Base-by-base conservation (phyloP, 2,888 invertebrate genomes). In the Malthinus seriepunctatus region DNA sequence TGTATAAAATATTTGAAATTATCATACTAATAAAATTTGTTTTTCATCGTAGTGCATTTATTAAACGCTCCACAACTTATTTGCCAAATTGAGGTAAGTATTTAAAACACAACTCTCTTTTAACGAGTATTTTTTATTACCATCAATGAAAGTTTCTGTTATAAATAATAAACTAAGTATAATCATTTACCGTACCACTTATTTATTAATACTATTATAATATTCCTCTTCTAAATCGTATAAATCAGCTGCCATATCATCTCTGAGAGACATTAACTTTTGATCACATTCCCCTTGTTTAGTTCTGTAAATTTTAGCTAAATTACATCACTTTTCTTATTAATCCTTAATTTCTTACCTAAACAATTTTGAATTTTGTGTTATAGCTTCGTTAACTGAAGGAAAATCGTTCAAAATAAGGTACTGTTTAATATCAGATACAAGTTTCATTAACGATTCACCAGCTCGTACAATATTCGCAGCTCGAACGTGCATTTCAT, bases 371-470 rank as follows among this genome's bases (percentile, higher is more conserved):
- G 93, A 93, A 75, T 95, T 96, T 68, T 92, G 90, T n/a, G 92
- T 89, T 63, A 98, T 97, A 0, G 97, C 94, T 74, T 97, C 96
- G 77, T 98, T 98, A 0, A 98, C 95, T 1, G 97, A 96, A 42
- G 96, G 96, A 76, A 99, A 99, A 79, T 99, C 98, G 78, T 98
- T 98, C 12, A 99, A 83, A 71, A 98, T 97, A 42, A 98, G 82
- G 78, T 97, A 99, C 75, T 99, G 97, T 74, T 98, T 98, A 63
- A 99, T 93, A 76, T 98, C 97, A 0, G 97, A 95, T 0, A 97
- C 96, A 31, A 99, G 82, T 78, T 97, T 97, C 91, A 97, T 94
- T 15, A 99, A 79, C 0, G 97, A 96, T 81, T 98, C 97, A 1
- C 95, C 96, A 57, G 98, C 97, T 71, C 97, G 83, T 0, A 97